These are phyloP conservation scores for Agrochola circellaris DNA, from an alignment of 2,888 invertebrate species.

Conservation along the genomic window DNA sequence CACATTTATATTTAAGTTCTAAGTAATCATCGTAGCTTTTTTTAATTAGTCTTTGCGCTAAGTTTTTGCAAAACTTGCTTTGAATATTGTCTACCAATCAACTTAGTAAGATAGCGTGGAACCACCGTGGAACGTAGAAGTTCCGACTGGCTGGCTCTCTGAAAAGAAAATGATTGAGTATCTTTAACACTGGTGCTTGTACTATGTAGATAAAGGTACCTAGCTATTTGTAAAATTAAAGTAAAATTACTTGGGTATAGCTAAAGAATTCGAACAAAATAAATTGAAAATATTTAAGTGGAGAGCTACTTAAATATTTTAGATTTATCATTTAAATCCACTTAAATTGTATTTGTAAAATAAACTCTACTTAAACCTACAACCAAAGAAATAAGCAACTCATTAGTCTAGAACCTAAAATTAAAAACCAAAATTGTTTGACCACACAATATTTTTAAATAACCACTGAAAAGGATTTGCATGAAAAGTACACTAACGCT, in stretches of 20 bases:
- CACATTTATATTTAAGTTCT: neutral
- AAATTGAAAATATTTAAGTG: neutral
- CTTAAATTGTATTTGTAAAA: neutral
- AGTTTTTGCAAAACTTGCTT: neutral
- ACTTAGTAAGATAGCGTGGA: neutral
- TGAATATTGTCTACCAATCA: neutral
- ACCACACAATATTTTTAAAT: slow-evolving; percentile 43
- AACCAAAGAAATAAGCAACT: neutral
- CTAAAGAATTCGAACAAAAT: neutral
- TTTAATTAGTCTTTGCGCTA: neutral
- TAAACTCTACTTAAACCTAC: neutral
- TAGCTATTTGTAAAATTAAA: neutral
- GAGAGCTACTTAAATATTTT: neutral
- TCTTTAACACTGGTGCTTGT: neutral
- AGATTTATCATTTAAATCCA: neutral
- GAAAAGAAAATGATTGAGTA: neutral
- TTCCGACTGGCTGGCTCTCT: neutral
- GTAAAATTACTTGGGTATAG: no score
- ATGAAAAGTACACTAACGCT: slow-evolving; percentile 46
- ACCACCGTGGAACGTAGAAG: neutral
- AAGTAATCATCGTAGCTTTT: neutral
- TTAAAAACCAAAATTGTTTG: slow-evolving; percentile 12
- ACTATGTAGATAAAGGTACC: neutral
- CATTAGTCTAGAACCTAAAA: slow-evolving; percentile 8
- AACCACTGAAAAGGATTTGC: slow-evolving; percentile 53